phyloP scores from a whole-genome alignment of 2,113 vertebrate species.

The Colinus virginianus region DNA sequence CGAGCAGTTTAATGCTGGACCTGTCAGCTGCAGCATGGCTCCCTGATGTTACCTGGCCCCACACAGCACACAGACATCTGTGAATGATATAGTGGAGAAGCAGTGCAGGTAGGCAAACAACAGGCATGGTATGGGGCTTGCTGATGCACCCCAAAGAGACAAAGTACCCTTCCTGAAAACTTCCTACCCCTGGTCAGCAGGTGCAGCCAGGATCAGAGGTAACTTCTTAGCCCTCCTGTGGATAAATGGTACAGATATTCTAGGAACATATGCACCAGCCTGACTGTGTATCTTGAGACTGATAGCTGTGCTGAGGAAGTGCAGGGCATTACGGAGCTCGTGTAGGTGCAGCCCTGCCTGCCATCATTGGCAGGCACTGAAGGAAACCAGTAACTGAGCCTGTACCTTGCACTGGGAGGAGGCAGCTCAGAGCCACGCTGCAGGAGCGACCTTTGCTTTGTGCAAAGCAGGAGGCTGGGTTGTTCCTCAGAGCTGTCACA shows the following conservation, averaged over 20 bases:
- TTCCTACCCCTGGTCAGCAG: background rate
- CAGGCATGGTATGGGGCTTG: fast-evolving
- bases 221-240: background rate
- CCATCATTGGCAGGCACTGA: background rate
- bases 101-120: background rate
- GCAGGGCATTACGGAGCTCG: background rate
- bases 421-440: background rate
- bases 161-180: background rate
- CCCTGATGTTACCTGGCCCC: background rate
- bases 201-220: too few species aligned
- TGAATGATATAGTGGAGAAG: background rate
- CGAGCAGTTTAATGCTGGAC: background rate
- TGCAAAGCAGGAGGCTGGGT: background rate
- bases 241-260: background rate
- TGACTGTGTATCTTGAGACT: background rate
- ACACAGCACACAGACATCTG: fast-evolving
- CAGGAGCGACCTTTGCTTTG: background rate
- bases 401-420: conserved; percentile 54
- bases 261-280: background rate
- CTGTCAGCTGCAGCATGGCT: background rate
- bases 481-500: background rate
- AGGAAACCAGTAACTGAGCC: background rate
- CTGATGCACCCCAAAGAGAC: background rate
- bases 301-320: background rate
- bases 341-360: background rate